A percentile compares a stretch with the other conserved stretches of the same genome.
Evolutionary conservation across 2,113 vertebrate genomes (phyloP).

Genomic region (Pteruthius melanotis): DNA sequence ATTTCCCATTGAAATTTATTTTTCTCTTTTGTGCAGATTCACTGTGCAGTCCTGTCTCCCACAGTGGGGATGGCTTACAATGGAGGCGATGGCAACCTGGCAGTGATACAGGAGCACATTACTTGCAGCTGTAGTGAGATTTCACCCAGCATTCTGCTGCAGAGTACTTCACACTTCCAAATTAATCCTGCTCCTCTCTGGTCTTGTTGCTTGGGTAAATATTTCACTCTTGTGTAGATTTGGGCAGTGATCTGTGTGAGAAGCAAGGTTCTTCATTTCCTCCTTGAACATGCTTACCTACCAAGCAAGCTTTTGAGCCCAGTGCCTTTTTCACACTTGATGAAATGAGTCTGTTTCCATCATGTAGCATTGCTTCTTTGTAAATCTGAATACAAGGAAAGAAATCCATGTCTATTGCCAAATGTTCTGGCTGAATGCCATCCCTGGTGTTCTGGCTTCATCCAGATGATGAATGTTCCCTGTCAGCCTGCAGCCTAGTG

Average conservation of each 20-base stretch:
- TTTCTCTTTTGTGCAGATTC: constrained; percentile 49
- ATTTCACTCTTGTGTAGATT: background rate
- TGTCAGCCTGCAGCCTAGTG: constrained; percentile 55
- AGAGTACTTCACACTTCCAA: constrained; percentile 1
- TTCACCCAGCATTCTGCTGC: constrained; percentile 12
- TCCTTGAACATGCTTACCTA: background rate
- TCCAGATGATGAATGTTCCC: constrained; percentile 46
- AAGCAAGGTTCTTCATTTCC: background rate
- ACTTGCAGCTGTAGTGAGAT: constrained; percentile 45
- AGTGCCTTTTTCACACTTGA: constrained; percentile 3
- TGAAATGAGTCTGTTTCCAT: constrained; percentile 39
- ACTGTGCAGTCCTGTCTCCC: constrained; percentile 23
- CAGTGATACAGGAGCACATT: constrained; percentile 60
- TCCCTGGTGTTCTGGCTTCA: constrained; percentile 42
- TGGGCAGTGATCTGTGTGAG: background rate
- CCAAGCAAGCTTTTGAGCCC: background rate
- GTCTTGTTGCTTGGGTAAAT: constrained; percentile 6
- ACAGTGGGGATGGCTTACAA: constrained; percentile 31
- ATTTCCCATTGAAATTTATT: constrained; percentile 59
- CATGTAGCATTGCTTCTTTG: background rate
- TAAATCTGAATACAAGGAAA: constrained; percentile 32
- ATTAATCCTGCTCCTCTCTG: constrained; percentile 7
- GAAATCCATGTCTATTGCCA: constrained; percentile 41
- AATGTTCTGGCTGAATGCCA: constrained; percentile 35
- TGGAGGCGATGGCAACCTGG: constrained; percentile 51